Evolutionary conservation across 2,888 invertebrate genomes (phyloP).

Genomic region (Baccha elongata): DNA sequence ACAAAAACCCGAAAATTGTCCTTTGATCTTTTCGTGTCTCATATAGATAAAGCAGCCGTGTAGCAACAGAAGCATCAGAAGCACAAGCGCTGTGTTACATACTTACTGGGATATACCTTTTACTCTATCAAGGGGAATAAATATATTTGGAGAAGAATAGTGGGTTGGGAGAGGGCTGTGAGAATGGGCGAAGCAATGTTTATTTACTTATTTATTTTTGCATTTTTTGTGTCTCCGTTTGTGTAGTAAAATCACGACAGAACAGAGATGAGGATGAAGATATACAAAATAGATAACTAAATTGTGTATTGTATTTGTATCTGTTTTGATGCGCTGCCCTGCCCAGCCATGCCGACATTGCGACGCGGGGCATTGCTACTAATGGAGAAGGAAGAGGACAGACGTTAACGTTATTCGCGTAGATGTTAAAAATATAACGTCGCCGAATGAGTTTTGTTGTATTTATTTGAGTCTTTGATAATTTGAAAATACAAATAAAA

Average conservation of each 20-base stretch:
- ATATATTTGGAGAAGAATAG: slow-evolving; percentile 55
- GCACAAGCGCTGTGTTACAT: slow-evolving; percentile 22
- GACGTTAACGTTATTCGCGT: background rate
- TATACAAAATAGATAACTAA: slow-evolving; percentile 59
- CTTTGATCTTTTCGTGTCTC: slow-evolving; percentile 63
- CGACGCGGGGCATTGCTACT: background rate
- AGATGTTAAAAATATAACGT: slow-evolving; percentile 18
- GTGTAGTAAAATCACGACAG: slow-evolving; percentile 53
- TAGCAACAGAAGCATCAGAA: background rate
- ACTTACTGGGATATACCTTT: slow-evolving; percentile 23
- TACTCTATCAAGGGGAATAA: slow-evolving; percentile 59
- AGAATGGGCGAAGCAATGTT: slow-evolving; percentile 43
- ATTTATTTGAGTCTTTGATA: slow-evolving; percentile 46
- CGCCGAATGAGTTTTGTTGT: slow-evolving; percentile 42
- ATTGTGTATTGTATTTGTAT: slow-evolving; percentile 38
- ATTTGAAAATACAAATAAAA: slow-evolving; percentile 20
- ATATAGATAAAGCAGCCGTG: slow-evolving; percentile 9
- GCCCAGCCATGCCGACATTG: background rate
- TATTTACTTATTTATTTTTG: slow-evolving; percentile 60
- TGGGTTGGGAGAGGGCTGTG: slow-evolving; percentile 12
- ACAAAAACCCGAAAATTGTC: slow-evolving; percentile 57
- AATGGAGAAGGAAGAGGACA: background rate
- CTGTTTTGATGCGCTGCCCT: background rate
- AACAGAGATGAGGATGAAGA: slow-evolving; percentile 48
- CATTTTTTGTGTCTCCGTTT: slow-evolving; percentile 33